Evolutionary conservation across 2,888 invertebrate species (phyloP).

Genomic region (Zonitis immaculata): DNA sequence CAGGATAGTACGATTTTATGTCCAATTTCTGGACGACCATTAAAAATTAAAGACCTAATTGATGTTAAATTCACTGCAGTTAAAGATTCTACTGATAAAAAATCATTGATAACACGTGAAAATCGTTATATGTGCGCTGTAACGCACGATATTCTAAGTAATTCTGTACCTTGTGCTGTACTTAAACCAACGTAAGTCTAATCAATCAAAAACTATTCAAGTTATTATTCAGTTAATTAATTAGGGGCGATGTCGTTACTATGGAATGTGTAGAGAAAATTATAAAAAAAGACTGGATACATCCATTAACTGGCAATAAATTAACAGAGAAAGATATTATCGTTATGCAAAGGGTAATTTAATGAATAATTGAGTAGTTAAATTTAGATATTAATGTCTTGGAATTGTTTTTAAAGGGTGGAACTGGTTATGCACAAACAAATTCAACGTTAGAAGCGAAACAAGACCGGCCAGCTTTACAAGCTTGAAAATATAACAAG

Average conservation of each 20-base stretch:
- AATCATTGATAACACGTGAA: constrained; percentile 80
- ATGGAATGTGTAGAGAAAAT: constrained; percentile 95
- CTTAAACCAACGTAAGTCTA: constrained; percentile 74
- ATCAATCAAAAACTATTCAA: background rate
- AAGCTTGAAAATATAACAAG: constrained; percentile 7
- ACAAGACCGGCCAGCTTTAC: constrained; percentile 16
- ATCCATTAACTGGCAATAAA: constrained; percentile 84
- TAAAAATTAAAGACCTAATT: constrained; percentile 90
- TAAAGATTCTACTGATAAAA: constrained; percentile 81
- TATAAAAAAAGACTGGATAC: constrained; percentile 94
- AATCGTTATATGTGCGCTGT: constrained; percentile 97
- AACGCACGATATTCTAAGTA: constrained; percentile 91
- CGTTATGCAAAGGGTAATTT: constrained; percentile 72
- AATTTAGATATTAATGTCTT: background rate
- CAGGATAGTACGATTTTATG: constrained; percentile 71
- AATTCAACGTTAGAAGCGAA: constrained; percentile 51
- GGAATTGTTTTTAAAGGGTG: constrained; percentile 77
- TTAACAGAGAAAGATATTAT: constrained; percentile 90
- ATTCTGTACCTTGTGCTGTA: constrained; percentile 91
- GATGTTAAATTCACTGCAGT: constrained; percentile 89
- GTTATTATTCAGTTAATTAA: constrained; percentile 39
- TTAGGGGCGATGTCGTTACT: constrained; percentile 90
- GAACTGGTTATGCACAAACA: constrained; percentile 88
- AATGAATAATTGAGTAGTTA: background rate
- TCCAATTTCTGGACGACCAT: constrained; percentile 77